phyloP scores from a whole-genome alignment of 2,113 vertebrate species.

The Albula glossodonta region DNA sequence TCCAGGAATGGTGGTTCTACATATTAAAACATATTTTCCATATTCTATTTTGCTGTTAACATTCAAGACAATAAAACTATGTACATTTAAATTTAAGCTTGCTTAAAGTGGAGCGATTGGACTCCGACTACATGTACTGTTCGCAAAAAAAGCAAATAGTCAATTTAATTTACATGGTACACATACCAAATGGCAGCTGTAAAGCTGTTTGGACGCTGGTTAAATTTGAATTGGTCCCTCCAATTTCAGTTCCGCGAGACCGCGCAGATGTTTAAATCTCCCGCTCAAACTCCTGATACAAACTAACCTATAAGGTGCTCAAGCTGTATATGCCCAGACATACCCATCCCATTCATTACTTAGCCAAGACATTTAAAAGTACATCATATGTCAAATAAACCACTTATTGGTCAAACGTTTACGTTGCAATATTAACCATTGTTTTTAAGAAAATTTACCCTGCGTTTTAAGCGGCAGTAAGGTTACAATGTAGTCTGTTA shows the following conservation, averaged over 20 bases:
- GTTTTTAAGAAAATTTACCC: no score
- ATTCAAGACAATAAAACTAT: no score
- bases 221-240: not conserved
- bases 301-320: not conserved
- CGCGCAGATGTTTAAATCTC: slow-evolving; percentile 70
- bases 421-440: no score
- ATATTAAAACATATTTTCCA: no score
- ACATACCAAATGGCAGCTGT: not conserved
- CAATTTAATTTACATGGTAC: not conserved
- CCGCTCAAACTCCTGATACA: slow-evolving; percentile 57
- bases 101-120: no score
- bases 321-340: not conserved
- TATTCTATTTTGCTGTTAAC: no score
- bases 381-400: not conserved
- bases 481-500: no score
- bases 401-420: no score
- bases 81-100: no score
- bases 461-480: no score
- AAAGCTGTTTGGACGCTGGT: not conserved
- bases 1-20: no score
- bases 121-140: no score
- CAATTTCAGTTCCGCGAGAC: slow-evolving; percentile 45
- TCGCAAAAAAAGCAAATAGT: not conserved
- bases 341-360: not conserved
- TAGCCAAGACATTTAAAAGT: not conserved